These are phyloP conservation scores for Burhinus oedicnemus DNA, from an alignment of 2,113 vertebrate species.

Conservation along the genomic window DNA sequence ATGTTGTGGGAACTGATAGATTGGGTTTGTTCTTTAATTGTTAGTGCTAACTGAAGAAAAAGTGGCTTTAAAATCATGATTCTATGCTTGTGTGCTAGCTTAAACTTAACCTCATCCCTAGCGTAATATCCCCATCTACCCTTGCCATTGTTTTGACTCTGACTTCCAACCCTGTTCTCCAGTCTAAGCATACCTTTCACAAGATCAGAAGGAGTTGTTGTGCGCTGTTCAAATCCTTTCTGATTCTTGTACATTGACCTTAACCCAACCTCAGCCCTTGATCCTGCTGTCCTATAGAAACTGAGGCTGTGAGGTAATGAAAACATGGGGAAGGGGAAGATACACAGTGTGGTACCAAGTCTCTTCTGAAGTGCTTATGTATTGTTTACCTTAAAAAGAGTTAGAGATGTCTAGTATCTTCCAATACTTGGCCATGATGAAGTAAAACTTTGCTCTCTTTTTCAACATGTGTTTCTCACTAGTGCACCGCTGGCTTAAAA, in stretches of 20 bases:
- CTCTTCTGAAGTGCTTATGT: background rate
- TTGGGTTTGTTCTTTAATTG: background rate
- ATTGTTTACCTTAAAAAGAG: background rate
- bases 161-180: background rate
- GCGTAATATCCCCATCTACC: accelerated
- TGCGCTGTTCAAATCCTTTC: background rate
- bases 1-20: background rate
- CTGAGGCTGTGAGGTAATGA: background rate
- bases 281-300: background rate
- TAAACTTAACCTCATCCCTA: background rate
- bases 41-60: background rate
- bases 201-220: background rate
- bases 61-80: background rate
- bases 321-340: background rate
- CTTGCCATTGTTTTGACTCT: background rate
- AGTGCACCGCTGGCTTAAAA: background rate
- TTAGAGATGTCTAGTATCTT: background rate
- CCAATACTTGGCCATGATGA: background rate
- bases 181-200: background rate
- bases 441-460: background rate
- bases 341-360: background rate
- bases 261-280: background rate
- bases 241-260: accelerated
- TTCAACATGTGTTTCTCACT: background rate
- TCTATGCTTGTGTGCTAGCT: background rate